phyloP scores from a whole-genome alignment of 2,113 vertebrate genomes.

The Periophthalmodon schlosseri region DNA sequence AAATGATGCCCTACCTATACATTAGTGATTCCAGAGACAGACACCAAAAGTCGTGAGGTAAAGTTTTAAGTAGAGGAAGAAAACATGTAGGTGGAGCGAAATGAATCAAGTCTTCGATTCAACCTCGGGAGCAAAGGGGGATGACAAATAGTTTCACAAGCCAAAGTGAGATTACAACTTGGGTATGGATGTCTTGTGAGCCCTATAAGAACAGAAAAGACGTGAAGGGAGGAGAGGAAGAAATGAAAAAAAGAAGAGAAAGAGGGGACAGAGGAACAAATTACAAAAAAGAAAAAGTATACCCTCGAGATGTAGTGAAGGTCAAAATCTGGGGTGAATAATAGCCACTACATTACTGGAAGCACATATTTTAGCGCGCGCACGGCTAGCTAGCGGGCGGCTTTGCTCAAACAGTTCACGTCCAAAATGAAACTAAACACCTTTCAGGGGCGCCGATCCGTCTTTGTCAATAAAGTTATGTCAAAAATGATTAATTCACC shows the following conservation, averaged over 20 bases:
- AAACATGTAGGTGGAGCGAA: not conserved
- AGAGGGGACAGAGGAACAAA: constrained; percentile 46
- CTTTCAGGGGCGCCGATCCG: constrained; percentile 55
- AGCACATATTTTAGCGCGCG: constrained; percentile 17
- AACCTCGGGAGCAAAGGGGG: constrained; percentile 10
- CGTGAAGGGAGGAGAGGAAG: constrained; percentile 30
- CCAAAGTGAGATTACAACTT: constrained; percentile 9
- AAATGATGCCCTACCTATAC: not conserved
- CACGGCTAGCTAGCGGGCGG: not conserved
- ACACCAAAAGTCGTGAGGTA: not conserved
- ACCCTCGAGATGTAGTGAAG: constrained; percentile 66
- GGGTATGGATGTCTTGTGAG: constrained; percentile 25
- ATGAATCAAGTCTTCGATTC: constrained; percentile 13
- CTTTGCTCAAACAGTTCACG: constrained; percentile 41
- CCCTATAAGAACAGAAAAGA: constrained; percentile 14
- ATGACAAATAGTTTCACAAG: constrained; percentile 18
- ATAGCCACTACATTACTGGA: constrained; percentile 45
- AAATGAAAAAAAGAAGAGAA: constrained; percentile 13
- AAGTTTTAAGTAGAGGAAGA: constrained; percentile 2
- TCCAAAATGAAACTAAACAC: constrained; percentile 62
- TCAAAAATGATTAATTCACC: constrained; percentile 58
- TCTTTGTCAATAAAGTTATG: constrained; percentile 73
- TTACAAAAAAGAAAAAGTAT: constrained; percentile 19
- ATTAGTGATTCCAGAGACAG: not conserved
- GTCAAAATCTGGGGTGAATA: constrained; percentile 70